Evolutionary conservation across 1,140 invertebrate species (phyloP), one percentile per base, ranked within the genome.

Genomic region (Mycetomoellerius zeteki): DNA sequence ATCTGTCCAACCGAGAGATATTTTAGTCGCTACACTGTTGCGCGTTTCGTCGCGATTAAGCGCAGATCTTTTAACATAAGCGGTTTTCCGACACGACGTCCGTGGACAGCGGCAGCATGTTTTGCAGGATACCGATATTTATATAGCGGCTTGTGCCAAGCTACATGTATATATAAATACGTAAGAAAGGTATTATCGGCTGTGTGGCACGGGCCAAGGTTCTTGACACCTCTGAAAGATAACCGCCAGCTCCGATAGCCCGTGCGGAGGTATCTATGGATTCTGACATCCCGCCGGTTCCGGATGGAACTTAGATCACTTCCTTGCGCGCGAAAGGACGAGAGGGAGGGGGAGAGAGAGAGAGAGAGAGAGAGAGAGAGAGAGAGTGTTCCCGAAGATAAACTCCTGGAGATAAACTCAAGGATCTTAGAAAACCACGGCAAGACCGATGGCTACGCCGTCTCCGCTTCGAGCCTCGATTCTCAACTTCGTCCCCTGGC

Each of bases 281-380:
- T 65, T 90, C 76, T 88, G 89, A 90, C 89, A 81, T 81, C 33
- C 58, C 85, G 80, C 78, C 73, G 81, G 62, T 80, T 30, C 65
- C 84, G 88, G 88, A 90, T 88, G 91, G 93, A 93, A 91, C 90
- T 93, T 90, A 88, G 90, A 92, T 92, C 91, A 82, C 90, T 92
- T 90, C 81, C 85, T 62, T 86, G 30, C 19, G 58, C 47, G 47
- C 30, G 60, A n/a, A n/a, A n/a, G n/a, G n/a, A n/a, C n/a, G n/a
- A 16, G 7, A 27, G 24, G 5, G 16, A 30, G 27, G 21, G 60
- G 1, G 37, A 3, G 71, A 6, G 21, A 16, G 21, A 5, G 50
- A 30, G 16, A 37, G n/a, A 24, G 21, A 47, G 37, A 24, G 65
- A 69, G n/a, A 67, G 37, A 16, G n/a, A 47, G 0, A 47, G 65